These are phyloP conservation scores for Gymnopithys bicolor DNA, from an alignment of 2,797 vertebrate genomes.

Conservation along the genomic window DNA sequence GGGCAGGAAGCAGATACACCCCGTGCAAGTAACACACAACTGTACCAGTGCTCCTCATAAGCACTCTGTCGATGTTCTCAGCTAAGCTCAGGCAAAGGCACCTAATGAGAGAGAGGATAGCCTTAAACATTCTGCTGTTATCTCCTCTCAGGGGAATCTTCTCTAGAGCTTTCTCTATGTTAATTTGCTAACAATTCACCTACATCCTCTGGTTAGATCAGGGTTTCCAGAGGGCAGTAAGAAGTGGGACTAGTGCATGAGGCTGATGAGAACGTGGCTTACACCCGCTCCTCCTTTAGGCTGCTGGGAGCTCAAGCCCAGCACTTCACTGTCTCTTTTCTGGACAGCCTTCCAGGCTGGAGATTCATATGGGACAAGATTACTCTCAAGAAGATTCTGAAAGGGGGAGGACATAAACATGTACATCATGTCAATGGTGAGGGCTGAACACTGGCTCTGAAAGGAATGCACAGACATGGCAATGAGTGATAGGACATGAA, in stretches of 20 bases:
- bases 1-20: constrained; percentile 13
- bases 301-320: background rate
- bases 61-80: background rate
- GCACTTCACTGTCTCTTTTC: background rate
- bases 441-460: background rate
- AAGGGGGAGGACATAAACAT: background rate
- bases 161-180: background rate
- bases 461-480: background rate
- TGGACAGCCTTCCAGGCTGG: background rate
- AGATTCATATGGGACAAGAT: background rate
- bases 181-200: background rate
- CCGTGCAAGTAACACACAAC: background rate
- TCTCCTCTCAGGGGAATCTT: background rate
- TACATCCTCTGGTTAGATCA: background rate
- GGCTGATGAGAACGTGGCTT: background rate
- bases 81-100: background rate
- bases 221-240: background rate
- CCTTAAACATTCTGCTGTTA: background rate
- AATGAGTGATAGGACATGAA: background rate
- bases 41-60: background rate
- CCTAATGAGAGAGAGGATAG: background rate
- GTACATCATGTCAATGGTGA: background rate
- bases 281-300: background rate
- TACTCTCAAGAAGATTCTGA: background rate
- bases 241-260: background rate